Evolutionary conservation across 37 sponge, comb jelly and placozoan species (phyloP).

Genomic region (Theonella swinhoei): DNA sequence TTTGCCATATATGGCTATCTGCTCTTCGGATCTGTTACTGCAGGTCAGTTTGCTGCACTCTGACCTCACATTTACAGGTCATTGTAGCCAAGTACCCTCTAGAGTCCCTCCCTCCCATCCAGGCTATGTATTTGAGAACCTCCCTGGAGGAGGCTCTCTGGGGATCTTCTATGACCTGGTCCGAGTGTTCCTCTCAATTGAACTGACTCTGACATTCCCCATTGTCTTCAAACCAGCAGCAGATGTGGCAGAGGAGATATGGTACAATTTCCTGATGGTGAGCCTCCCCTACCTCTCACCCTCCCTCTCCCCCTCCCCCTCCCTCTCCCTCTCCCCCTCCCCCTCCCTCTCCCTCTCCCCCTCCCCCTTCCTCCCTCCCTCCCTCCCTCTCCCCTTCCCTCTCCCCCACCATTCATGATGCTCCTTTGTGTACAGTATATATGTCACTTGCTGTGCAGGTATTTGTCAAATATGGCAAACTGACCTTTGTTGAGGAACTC

Average conservation of each 20-base stretch:
- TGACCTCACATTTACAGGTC: too few relatives aligned
- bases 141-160: conserved; percentile 71
- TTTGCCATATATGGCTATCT: conserved; percentile 86
- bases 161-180: too few relatives aligned
- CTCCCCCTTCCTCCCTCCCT: too few relatives aligned
- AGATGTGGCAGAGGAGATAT: background rate
- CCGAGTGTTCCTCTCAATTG: background rate
- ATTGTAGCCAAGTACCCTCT: too few relatives aligned
- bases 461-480: background rate
- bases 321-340: too few relatives aligned
- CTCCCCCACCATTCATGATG: background rate
- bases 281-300: too few relatives aligned
- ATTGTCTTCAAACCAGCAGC: background rate
- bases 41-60: too few relatives aligned
- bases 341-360: too few relatives aligned
- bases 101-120: background rate
- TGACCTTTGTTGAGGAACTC: background rate
- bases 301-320: background rate
- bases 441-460: too few relatives aligned
- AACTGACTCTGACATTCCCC: background rate
- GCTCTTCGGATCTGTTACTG: conserved; percentile 62
- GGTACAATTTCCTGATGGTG: too few relatives aligned
- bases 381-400: too few relatives aligned
- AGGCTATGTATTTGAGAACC: conserved; percentile 75
- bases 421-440: too few relatives aligned